Evolutionary conservation across 2,888 invertebrate species (phyloP), one percentile per base, ranked within the genome.

Genomic region (Cheilosia scutellata): DNA sequence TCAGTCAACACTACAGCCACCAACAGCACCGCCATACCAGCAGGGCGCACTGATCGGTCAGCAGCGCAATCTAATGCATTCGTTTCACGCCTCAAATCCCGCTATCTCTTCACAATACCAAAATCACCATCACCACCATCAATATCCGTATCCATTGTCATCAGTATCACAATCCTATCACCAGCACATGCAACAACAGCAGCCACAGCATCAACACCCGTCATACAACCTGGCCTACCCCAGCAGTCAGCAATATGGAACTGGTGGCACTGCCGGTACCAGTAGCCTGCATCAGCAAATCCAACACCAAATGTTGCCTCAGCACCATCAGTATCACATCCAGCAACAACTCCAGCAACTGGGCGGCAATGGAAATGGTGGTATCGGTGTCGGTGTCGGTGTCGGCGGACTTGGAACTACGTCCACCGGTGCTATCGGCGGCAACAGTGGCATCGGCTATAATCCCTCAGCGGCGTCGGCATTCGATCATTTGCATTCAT

Each of bases 41-140:
- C 82, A 62, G 47, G 57, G 76, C 76, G 70, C 82, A n/a, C 53
- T 90, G 53, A 86, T 89, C 57, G 88, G 88, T 57, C 90, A 91
- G 82, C 91, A 92, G 82, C 92, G 91, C 77, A 91, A 91, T 82
- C 88, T 91, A 87, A 91, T 92, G 91, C 90, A 92, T 79, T 89
- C 92, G 82, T 88, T 92, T 89, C 92, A 92, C 87, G 91, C 92
- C 88, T 92, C 92, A 20, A 92, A 92, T 89, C 92, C 92, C 87
- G 91, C 92, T 89, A 91, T 92, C 25, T 91, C 91, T 88, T 82
- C 87, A 70, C 91, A 92, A 88, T 89, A 91, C 79, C 55, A 55
- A 55, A 70, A 80, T 47, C 80, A 80, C 40, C 83, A 79, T 9
- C 76, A 86, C 68, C 86, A 78, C 27, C 78, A 70, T 70, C 82